phyloP scores from a whole-genome alignment of 2,888 invertebrate species.

The Cacoxenus indagator region DNA sequence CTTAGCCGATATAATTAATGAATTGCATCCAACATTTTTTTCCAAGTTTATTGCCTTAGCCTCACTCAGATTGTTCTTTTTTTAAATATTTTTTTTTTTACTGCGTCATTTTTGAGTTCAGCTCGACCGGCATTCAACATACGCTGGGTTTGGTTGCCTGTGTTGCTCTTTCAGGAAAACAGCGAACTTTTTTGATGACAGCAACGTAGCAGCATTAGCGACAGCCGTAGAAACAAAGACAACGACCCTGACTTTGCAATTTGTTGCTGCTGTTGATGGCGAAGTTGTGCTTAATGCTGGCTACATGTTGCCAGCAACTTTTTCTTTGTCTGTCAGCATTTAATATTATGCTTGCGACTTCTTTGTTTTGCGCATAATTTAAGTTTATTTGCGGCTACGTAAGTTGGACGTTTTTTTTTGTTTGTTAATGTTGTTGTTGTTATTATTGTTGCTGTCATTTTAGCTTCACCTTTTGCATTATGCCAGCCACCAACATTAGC shows the following conservation, averaged over 20 bases:
- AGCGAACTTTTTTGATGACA: neutral
- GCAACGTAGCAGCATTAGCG: neutral
- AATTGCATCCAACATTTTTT: too few species aligned
- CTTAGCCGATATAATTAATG: too few species aligned
- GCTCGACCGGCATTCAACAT: neutral
- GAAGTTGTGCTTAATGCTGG: constrained; percentile 20
- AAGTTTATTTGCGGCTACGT: constrained; percentile 50
- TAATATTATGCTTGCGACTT: constrained; percentile 39
- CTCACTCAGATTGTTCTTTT: too few species aligned
- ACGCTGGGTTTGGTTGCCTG: neutral
- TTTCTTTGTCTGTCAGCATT: neutral
- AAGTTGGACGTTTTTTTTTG: neutral
- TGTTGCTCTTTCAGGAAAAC: constrained; percentile 19
- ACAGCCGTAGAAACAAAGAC: constrained; percentile 18
- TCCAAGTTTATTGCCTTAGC: too few species aligned
- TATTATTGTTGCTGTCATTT: constrained; percentile 32
- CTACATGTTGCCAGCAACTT: constrained; percentile 24
- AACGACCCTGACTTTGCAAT: constrained; percentile 52
- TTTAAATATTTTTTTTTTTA: too few species aligned
- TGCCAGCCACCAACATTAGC: neutral
- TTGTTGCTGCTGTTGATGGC: constrained; percentile 42
- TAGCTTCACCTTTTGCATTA: neutral
- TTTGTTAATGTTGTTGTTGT: constrained; percentile 37
- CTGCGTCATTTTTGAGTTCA: too few species aligned
- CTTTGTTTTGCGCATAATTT: constrained; percentile 62